Percentiles rank a stretch among this genome's conserved stretches.
phyloP scores from a whole-genome alignment of 92 coral and sea anemone genomes.

The Metridium senile region DNA sequence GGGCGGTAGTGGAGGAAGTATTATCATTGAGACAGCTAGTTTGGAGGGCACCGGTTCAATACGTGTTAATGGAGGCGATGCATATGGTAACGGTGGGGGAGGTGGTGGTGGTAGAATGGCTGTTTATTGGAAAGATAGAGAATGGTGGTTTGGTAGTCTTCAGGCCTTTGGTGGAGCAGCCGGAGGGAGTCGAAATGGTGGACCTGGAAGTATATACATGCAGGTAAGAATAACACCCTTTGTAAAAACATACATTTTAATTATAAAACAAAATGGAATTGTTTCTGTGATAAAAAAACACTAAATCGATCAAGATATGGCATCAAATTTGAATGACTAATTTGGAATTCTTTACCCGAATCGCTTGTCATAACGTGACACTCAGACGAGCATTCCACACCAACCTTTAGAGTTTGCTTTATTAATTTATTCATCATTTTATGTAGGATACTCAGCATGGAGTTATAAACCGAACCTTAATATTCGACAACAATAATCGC shows the following conservation, averaged over 20 bases:
- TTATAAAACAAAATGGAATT: too few relatives aligned
- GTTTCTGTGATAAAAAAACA: too few relatives aligned
- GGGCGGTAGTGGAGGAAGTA: slow-evolving; percentile 83
- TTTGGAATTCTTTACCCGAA: too few relatives aligned
- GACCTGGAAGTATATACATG: slow-evolving; percentile 67
- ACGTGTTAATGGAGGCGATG: slow-evolving; percentile 66
- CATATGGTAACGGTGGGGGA: slow-evolving; percentile 63
- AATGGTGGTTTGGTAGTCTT: slow-evolving; percentile 71
- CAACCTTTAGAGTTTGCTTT: neutral
- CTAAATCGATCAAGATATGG: too few relatives aligned
- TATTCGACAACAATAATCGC: slow-evolving; percentile 66
- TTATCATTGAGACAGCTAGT: slow-evolving; percentile 42
- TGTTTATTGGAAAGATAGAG: slow-evolving; percentile 74
- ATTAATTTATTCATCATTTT: neutral
- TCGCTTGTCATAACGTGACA: neutral
- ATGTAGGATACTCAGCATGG: slow-evolving; percentile 70
- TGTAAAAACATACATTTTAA: too few relatives aligned
- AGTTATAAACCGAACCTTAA: slow-evolving; percentile 60
- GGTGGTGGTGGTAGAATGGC: slow-evolving; percentile 81
- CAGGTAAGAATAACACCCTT: slow-evolving; percentile 37
- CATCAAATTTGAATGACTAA: too few relatives aligned
- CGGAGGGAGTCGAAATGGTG: slow-evolving; percentile 54
- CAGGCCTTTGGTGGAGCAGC: slow-evolving; percentile 73
- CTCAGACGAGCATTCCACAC: too few relatives aligned
- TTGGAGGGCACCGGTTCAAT: slow-evolving; percentile 70